Evolutionary conservation across 2,113 vertebrate species (phyloP).

Genomic region (Copsychus sechellarum): DNA sequence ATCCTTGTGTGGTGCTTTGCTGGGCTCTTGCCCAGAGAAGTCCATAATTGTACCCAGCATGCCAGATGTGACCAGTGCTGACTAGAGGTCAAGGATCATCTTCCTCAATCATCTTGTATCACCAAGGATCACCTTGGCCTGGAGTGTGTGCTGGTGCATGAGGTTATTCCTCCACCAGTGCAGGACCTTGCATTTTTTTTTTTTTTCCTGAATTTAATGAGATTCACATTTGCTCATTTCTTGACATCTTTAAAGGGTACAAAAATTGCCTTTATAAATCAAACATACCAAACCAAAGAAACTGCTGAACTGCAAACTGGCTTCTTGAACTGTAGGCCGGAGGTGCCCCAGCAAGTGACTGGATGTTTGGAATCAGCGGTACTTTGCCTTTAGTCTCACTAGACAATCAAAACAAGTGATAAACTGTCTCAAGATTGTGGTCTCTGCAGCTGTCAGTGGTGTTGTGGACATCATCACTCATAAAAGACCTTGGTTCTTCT

Average conservation of each 20-base stretch:
- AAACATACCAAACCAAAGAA: neutral
- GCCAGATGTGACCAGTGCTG: neutral
- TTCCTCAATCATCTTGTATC: accelerated
- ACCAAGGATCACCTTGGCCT: neutral
- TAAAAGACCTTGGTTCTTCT: neutral
- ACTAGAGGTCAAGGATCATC: neutral
- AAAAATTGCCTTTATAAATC: neutral
- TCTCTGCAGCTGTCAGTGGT: neutral
- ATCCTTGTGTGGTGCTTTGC: neutral
- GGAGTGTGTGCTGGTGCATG: neutral
- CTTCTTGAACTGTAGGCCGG: neutral
- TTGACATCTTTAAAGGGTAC: neutral
- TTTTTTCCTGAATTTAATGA: neutral
- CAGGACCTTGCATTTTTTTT: neutral
- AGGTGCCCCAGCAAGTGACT: neutral
- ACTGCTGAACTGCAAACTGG: neutral
- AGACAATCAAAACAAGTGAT: neutral
- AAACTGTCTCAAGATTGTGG: neutral
- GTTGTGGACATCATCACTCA: neutral
- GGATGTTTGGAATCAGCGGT: neutral
- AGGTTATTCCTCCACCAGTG: neutral
- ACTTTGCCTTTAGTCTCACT: neutral
- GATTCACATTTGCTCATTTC: neutral
- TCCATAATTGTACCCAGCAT: neutral
- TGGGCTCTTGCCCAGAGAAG: neutral